Evolutionary conservation across 1,140 invertebrate species (phyloP).

Genomic region (Heliconius eleuchia): DNA sequence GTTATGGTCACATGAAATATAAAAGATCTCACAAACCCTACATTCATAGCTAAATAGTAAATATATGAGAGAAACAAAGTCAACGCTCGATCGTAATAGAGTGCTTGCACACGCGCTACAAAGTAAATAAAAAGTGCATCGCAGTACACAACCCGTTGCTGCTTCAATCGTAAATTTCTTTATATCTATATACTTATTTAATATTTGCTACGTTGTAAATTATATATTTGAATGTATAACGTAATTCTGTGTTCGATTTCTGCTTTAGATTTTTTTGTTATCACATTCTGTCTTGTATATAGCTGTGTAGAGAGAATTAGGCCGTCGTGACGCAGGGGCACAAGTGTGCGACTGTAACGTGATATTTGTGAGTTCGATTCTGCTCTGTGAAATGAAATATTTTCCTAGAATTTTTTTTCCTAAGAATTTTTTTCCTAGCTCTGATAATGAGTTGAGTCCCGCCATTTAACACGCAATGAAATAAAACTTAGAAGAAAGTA

Average conservation of each 20-base stretch:
- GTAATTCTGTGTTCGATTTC: background rate
- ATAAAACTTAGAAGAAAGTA: no score
- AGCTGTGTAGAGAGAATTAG: no score
- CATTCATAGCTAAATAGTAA: background rate
- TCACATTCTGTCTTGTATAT: no score
- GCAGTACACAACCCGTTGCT: background rate
- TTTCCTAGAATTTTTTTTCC: no score
- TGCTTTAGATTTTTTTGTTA: background rate
- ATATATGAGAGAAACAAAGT: background rate
- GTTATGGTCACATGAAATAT: background rate
- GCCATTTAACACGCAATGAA: no score
- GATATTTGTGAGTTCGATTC: no score
- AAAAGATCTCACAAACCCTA: background rate
- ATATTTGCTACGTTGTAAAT: background rate
- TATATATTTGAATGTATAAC: background rate
- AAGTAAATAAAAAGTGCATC: slow-evolving; percentile 4
- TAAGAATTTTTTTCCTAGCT: no score
- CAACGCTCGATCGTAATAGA: background rate
- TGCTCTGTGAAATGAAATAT: no score
- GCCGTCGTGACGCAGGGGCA: no score
- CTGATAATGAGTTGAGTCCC: no score
- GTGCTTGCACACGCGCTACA: background rate
- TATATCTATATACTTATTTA: background rate
- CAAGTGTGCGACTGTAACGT: no score
- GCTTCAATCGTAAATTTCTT: background rate